These are phyloP conservation scores for Syrphus vitripennis DNA, from an alignment of 2,888 invertebrate genomes.

Conservation along the genomic window DNA sequence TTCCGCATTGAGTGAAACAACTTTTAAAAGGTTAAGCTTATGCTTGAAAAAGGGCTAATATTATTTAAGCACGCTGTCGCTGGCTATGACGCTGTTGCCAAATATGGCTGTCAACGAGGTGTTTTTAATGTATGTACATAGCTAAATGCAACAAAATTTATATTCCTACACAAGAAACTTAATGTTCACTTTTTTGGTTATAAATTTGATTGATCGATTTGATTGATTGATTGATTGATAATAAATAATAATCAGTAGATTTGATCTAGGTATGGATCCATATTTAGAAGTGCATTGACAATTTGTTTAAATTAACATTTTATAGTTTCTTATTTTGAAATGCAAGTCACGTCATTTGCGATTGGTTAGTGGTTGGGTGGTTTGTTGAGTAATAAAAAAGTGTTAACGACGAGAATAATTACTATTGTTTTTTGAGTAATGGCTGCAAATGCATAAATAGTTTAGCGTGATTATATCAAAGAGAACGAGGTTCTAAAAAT, in stretches of 20 bases:
- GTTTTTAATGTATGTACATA: slow-evolving; percentile 34
- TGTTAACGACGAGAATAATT: slow-evolving; percentile 2
- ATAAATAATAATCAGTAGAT: background rate
- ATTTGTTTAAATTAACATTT: background rate
- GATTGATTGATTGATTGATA: background rate
- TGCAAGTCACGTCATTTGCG: background rate
- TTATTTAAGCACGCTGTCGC: background rate
- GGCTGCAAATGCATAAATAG: background rate
- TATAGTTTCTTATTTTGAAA: background rate
- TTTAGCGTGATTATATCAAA: background rate
- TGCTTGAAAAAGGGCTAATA: slow-evolving; percentile 22
- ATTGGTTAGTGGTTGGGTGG: background rate
- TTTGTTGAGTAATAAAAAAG: slow-evolving; percentile 4
- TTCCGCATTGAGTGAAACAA: background rate
- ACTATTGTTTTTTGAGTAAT: background rate
- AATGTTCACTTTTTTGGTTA: background rate
- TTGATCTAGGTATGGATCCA: background rate
- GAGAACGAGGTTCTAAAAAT: background rate
- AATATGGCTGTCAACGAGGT: slow-evolving; percentile 28
- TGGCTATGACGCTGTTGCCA: background rate
- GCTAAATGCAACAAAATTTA: background rate
- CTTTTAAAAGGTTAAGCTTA: slow-evolving; percentile 20
- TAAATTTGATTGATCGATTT: slow-evolving; percentile 25
- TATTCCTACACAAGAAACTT: background rate
- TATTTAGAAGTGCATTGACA: background rate